A percentile compares a stretch with the other conserved stretches of the same genome.
Evolutionary conservation across 2,113 vertebrate species (phyloP).

Genomic region (Limnothrissa miodon): DNA sequence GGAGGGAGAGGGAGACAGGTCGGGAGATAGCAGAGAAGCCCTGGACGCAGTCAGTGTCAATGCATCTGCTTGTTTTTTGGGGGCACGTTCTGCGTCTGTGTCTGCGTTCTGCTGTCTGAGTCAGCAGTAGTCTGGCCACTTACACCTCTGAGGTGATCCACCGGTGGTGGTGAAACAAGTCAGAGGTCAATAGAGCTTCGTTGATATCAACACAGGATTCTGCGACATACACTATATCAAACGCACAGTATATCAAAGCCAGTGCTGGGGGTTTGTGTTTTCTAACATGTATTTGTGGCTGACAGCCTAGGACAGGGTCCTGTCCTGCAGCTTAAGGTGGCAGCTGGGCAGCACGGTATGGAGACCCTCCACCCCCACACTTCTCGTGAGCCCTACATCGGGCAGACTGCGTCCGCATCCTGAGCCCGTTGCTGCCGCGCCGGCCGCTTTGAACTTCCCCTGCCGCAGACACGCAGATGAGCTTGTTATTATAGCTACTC

Average conservation of each 20-base stretch:
- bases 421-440: conserved; percentile 61
- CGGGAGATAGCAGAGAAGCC: background rate
- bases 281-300: background rate
- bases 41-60: background rate
- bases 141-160: background rate
- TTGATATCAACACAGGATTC: background rate
- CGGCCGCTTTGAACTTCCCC: conserved; percentile 67
- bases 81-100: too few relatives aligned
- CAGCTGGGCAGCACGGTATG: background rate
- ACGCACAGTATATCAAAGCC: background rate
- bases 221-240: too few relatives aligned
- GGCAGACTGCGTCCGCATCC: conserved; percentile 65
- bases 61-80: background rate
- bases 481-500: conserved; percentile 71
- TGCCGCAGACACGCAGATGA: conserved; percentile 71
- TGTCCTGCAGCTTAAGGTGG: background rate
- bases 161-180: background rate
- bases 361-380: background rate
- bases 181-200: background rate
- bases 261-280: background rate
- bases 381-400: conserved; percentile 49
- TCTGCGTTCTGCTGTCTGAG: too few relatives aligned
- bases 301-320: background rate
- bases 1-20: background rate
- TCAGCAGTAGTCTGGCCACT: too few relatives aligned